phyloP scores from a whole-genome alignment of 2,888 invertebrate genomes.

The Agonum fuliginosum region DNA sequence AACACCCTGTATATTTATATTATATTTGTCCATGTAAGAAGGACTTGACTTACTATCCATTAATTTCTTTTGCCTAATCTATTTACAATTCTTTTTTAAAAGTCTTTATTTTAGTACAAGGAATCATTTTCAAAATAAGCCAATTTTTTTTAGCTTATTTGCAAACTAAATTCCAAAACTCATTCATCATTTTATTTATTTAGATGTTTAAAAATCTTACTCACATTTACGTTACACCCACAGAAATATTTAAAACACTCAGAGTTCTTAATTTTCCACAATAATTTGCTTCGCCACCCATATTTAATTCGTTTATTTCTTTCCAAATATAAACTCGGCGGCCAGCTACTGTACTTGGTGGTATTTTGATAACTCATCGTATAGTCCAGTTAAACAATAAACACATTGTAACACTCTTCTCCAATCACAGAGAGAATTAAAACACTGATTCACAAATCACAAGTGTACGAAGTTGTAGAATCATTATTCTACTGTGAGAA shows the following conservation, averaged over 20 bases:
- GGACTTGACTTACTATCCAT: too few relatives aligned
- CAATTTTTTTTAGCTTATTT: too few relatives aligned
- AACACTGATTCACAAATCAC: not conserved
- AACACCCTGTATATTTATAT: too few relatives aligned
- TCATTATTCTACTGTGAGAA: not conserved
- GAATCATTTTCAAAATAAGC: too few relatives aligned
- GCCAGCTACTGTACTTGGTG: constrained; percentile 54
- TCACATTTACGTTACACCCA: constrained; percentile 41
- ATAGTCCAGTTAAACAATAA: not conserved
- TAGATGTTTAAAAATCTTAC: too few relatives aligned
- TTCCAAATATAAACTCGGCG: constrained; percentile 52
- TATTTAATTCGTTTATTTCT: constrained; percentile 26
- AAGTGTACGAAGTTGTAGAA: not conserved
- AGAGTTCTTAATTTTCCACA: constrained; percentile 51
- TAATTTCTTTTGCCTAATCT: too few relatives aligned
- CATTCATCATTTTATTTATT: too few relatives aligned
- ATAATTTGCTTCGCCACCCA: constrained; percentile 41
- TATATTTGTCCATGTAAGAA: too few relatives aligned
- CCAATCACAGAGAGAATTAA: not conserved
- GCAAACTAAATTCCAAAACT: too few relatives aligned
- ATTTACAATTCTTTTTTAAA: too few relatives aligned
- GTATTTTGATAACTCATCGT: constrained; percentile 55
- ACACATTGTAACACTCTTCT: constrained; percentile 2
- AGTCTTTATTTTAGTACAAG: too few relatives aligned
- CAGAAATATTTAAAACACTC: constrained; percentile 45